Evolutionary conservation across 1,140 invertebrate genomes (phyloP), one percentile per base, ranked within the genome.

Genomic region (Camponotus vicinus): DNA sequence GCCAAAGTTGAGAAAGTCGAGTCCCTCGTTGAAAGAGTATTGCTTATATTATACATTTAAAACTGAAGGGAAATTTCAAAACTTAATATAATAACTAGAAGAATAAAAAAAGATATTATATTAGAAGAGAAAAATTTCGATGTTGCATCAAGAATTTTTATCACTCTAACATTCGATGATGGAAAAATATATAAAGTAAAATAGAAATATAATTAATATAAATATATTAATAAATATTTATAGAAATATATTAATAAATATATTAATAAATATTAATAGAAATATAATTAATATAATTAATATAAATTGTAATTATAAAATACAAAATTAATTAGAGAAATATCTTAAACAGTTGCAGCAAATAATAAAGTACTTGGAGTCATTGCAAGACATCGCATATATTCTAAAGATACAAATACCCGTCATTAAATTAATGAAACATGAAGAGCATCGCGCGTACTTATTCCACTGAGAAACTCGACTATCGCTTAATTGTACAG

Each of bases 1-100:
- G 69, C 21, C 13, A 7, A 83, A 82, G 79, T 82, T 82, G 42
- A 5, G 9, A 45, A 27, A 75, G 40, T 32, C 9, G 18, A 37
- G 8, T 42, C 18, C 40, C 69, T 61, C 6, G 79, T 34, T 49
- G 55, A 45, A 32, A 42, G 66, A 32, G 11, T 27, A 13, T 45
- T 45, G 67, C 7, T 37, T 71, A 57, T 3, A n/a, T 71, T 57
- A 27, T 18, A 34, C 15, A 42, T 55, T 18, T 11, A 9, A 73
- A 71, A 73, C 49, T 57, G 8, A 49, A 49, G 34, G 32, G 7
- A 45, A 61, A 73, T 40, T 15, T 21, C n/a, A 15, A 2, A 18
- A 9, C 0, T 6, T 2, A 64, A 49, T 15, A 2, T 27, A 42
- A 42, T 42, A 45, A 45, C 11, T 2, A 7, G 8, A 67, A 49